Percentiles rank a stretch among this genome's conserved stretches.
Evolutionary conservation across 1,140 invertebrate genomes (phyloP).

Genomic region (Panagrolaimus sp.): DNA sequence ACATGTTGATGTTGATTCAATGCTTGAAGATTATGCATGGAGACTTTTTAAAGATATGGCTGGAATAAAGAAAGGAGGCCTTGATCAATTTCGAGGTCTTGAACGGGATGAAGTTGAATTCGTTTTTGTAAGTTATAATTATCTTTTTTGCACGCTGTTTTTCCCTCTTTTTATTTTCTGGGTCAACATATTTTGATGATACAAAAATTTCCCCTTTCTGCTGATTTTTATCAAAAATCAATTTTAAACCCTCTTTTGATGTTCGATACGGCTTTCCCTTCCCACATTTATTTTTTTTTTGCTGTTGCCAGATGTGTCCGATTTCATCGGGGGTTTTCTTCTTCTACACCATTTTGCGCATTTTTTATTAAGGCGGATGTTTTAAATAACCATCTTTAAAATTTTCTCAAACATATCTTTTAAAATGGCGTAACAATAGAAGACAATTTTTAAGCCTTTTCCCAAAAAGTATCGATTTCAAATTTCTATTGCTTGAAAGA

Average conservation of each 20-base stretch:
- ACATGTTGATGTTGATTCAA: slow-evolving; percentile 59
- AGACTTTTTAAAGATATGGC: slow-evolving; percentile 57
- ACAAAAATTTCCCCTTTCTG: background rate
- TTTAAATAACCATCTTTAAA: too few species aligned
- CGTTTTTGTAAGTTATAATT: slow-evolving; percentile 44
- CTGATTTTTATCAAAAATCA: slow-evolving; percentile 11
- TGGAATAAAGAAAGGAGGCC: slow-evolving; percentile 58
- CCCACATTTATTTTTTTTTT: too few species aligned
- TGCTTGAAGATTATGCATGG: slow-evolving; percentile 61
- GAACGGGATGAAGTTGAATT: slow-evolving; percentile 55
- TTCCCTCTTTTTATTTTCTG: slow-evolving; percentile 17
- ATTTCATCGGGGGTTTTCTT: too few species aligned
- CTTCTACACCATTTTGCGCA: too few species aligned
- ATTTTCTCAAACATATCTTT: too few species aligned
- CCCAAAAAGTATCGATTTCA: too few species aligned
- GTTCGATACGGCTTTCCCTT: too few species aligned
- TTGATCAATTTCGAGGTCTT: slow-evolving; percentile 51
- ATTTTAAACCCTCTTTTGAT: background rate
- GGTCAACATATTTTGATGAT: background rate
- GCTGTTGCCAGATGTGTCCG: too few species aligned
- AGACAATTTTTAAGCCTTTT: too few species aligned
- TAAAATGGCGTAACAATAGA: too few species aligned
- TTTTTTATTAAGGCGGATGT: too few species aligned
- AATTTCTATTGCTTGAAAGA: too few species aligned
- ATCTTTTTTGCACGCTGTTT: slow-evolving; percentile 4